Evolutionary conservation across 2,797 vertebrate genomes (phyloP), one percentile per base, ranked within the genome.

Genomic region (Eleutherodactylus coqui): DNA sequence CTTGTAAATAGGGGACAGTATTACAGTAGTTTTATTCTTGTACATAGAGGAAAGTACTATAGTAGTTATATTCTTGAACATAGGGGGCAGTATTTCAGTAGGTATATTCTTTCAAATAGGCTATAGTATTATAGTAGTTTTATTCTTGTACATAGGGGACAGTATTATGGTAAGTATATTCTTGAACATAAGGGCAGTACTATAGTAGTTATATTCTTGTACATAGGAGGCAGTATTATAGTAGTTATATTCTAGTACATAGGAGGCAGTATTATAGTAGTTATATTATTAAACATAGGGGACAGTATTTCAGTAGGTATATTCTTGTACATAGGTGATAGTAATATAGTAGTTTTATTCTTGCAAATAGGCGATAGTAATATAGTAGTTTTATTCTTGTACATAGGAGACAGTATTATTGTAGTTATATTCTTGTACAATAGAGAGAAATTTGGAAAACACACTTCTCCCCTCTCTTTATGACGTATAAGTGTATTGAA

Each of bases 381-480:
- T 64, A 64, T 64, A 64, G 60, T 64, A 64, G 60, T 64, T 64
- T 14, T 64, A 64, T 64, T 64, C 60, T 64, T 64, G 29, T 64
- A 32, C 5, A 64, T 64, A 64, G 60, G 60, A 17, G 51, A 29
- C 3, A 64, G 60, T 64, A 64, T 32, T 64, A 64, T 64, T 32
- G 60, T 64, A 64, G 60, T 64, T 64, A 64, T 64, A 64, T 32
- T 64, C 60, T 64, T 64, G 60, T 64, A 64, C n/a, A n/a, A n/a
- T n/a, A n/a, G n/a, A n/a, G n/a, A n/a, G n/a, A n/a, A n/a, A n/a
- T n/a, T n/a, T n/a, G n/a, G n/a, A n/a, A n/a, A n/a, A n/a, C n/a
- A n/a, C n/a, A n/a, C n/a, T n/a, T n/a, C n/a, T n/a, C n/a, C n/a
- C n/a, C n/a, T n/a, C n/a, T n/a, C n/a, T n/a, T n/a, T n/a, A n/a